phyloP scores from a whole-genome alignment of 2,797 vertebrate genomes.

The Neomorphus geoffroyi region DNA sequence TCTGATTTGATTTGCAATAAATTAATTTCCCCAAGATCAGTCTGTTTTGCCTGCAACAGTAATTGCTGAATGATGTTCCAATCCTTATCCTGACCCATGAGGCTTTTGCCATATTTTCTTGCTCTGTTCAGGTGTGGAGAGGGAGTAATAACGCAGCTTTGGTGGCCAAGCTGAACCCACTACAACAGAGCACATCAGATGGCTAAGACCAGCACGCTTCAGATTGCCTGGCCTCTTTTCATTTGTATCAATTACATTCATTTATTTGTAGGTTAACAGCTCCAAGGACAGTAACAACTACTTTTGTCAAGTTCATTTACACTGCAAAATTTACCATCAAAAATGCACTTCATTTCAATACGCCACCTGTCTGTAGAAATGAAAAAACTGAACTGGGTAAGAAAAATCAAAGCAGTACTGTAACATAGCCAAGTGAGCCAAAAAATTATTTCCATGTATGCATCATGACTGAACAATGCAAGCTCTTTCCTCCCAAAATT shows the following conservation, averaged over 20 bases:
- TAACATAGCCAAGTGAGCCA: not conserved
- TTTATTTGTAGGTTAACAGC: not conserved
- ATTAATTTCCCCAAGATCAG: not conserved
- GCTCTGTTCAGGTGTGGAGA: accelerated
- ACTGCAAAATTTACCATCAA: not conserved
- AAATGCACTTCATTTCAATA: not conserved
- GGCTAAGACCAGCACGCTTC: not conserved
- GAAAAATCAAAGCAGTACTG: not conserved
- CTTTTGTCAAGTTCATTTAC: not conserved
- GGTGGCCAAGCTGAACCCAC: not conserved
- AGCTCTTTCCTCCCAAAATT: not conserved
- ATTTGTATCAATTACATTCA: not conserved
- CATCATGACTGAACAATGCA: slow-evolving; percentile 4
- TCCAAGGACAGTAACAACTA: not conserved
- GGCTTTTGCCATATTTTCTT: not conserved
- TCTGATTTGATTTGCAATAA: not conserved
- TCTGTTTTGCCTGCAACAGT: not conserved
- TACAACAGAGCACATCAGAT: not conserved
- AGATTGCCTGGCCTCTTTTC: not conserved
- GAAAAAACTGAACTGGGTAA: not conserved
- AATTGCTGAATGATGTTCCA: not conserved
- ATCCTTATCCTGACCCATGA: accelerated
- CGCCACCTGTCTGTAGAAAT: not conserved
- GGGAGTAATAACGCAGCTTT: accelerated
- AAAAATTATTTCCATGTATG: not conserved